Evolutionary conservation across 2,888 invertebrate species (phyloP).

Genomic region (Dicyrtoma fusca): DNA sequence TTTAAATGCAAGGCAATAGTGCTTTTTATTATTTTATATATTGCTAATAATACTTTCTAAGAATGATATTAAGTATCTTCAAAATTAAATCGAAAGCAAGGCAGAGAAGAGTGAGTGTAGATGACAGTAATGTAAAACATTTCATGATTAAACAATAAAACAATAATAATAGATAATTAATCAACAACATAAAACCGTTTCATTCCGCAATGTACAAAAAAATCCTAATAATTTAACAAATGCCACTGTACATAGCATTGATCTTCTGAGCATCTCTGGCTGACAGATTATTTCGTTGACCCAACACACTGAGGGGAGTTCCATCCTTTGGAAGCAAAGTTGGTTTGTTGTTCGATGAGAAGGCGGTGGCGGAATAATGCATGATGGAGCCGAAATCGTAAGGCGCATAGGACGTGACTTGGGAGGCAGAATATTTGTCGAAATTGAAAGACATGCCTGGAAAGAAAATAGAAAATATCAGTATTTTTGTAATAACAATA

Average conservation of each 20-base stretch:
- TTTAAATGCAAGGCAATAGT: too few species aligned
- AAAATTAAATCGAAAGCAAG: too few species aligned
- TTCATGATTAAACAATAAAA: too few species aligned
- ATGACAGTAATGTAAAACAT: too few species aligned
- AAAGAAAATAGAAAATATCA: not conserved
- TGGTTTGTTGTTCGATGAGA: not conserved
- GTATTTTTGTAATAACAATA: not conserved
- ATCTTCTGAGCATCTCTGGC: not conserved
- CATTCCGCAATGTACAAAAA: too few species aligned
- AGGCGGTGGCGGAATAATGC: constrained; percentile 9
- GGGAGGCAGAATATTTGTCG: not conserved
- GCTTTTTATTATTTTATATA: too few species aligned
- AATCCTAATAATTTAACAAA: too few species aligned
- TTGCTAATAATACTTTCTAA: too few species aligned
- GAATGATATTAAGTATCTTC: too few species aligned
- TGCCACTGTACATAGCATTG: not conserved
- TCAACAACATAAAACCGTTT: too few species aligned
- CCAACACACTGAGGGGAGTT: not conserved
- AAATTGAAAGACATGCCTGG: constrained; percentile 15
- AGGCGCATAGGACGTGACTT: constrained; percentile 1
- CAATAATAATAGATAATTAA: too few species aligned
- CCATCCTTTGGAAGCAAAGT: not conserved
- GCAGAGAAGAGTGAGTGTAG: too few species aligned
- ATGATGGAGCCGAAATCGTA: constrained; percentile 26
- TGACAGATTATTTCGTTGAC: not conserved